These are phyloP conservation scores for Cantharis rustica DNA, from an alignment of 2,888 invertebrate genomes.

Conservation along the genomic window DNA sequence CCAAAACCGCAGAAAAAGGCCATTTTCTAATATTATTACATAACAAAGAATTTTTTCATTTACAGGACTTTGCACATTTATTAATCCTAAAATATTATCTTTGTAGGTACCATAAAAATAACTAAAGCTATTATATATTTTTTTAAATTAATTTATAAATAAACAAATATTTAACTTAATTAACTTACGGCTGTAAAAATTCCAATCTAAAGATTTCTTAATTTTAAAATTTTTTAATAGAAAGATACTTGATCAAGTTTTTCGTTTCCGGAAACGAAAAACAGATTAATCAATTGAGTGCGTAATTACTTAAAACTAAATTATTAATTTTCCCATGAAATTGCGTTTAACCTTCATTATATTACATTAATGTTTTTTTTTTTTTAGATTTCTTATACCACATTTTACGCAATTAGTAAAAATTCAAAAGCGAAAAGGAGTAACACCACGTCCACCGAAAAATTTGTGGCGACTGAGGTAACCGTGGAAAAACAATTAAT, in stretches of 20 bases:
- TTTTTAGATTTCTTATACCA: constrained; percentile 20
- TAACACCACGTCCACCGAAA: constrained; percentile 1
- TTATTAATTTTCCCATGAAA: not conserved
- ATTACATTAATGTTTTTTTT: not conserved
- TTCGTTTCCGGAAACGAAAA: no score
- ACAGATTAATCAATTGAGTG: not conserved
- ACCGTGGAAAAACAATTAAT: constrained; percentile 16
- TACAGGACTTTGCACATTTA: no score
- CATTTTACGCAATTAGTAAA: not conserved
- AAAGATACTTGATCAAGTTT: not conserved
- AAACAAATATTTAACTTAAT: no score
- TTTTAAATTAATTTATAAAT: no score
- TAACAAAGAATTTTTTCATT: no score
- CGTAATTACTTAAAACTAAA: not conserved
- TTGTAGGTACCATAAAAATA: no score
- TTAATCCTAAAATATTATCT: no score
- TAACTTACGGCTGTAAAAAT: no score
- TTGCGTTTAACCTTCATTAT: not conserved
- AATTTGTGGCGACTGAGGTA: constrained; percentile 1
- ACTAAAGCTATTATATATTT: no score
- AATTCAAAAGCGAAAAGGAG: not conserved
- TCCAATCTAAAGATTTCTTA: no score
- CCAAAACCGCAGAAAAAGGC: no score
- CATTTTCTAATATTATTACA: no score
- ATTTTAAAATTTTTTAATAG: not conserved